Evolutionary conservation across 2,888 invertebrate species (phyloP).

Genomic region (Stictocephala bisonia): DNA sequence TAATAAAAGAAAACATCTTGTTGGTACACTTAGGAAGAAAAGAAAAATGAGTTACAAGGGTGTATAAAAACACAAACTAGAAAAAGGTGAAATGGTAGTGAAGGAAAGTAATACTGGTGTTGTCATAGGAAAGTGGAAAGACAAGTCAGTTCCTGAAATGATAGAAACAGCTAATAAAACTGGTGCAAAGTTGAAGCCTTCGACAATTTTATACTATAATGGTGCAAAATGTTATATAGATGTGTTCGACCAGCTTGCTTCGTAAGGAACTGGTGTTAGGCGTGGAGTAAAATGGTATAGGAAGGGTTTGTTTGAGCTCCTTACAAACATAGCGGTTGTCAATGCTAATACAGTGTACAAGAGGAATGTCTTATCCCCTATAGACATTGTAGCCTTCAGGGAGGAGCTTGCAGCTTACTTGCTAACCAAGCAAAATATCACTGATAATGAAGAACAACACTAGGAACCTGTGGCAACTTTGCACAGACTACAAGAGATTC

Average conservation of each 20-base stretch:
- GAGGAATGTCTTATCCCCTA: no score
- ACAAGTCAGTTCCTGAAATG: slow-evolving; percentile 14
- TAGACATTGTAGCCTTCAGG: no score
- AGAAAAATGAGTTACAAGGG: neutral
- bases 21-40: no score
- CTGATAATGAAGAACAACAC: no score
- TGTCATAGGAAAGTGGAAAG: no score
- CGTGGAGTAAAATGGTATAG: slow-evolving; percentile 34
- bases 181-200: slow-evolving; percentile 4
- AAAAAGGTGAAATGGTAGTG: slow-evolving; percentile 22
- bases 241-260: slow-evolving; percentile 28
- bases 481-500: no score
- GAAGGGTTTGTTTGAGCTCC: no score
- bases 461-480: no score
- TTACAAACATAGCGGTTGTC: slow-evolving; percentile 21
- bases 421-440: no score
- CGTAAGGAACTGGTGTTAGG: slow-evolving; percentile 5
- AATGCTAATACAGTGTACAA: neutral
- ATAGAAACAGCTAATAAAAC: neutral
- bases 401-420: no score
- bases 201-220: neutral
- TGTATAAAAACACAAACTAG: neutral
- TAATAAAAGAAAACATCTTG: slow-evolving; percentile 29
- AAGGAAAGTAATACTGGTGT: neutral
- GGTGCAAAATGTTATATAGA: slow-evolving; percentile 12